phyloP scores from a whole-genome alignment of 2,113 vertebrate genomes.

The Crotalus tigris region DNA sequence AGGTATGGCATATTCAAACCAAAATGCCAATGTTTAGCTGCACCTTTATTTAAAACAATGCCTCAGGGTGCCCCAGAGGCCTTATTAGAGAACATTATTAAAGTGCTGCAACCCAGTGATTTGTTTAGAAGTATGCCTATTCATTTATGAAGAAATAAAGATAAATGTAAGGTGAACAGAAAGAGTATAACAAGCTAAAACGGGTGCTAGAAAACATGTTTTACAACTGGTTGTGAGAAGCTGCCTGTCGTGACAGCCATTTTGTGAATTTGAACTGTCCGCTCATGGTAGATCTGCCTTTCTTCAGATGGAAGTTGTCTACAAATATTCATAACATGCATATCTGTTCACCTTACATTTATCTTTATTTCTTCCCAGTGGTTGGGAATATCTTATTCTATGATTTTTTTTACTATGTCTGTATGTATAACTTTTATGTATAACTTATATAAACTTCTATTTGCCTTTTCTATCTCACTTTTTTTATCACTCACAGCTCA shows the following conservation, averaged over 20 bases:
- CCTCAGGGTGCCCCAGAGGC: neutral
- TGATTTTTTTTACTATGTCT: too few relatives aligned
- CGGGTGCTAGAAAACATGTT: neutral
- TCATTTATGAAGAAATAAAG: neutral
- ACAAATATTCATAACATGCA: neutral
- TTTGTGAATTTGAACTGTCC: neutral
- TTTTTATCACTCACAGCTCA: too few relatives aligned
- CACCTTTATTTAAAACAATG: neutral
- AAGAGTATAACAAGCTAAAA: neutral
- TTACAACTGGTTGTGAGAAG: neutral
- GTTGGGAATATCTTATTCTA: too few relatives aligned
- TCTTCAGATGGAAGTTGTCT: neutral
- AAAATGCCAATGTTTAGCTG: neutral
- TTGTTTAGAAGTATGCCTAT: neutral
- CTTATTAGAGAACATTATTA: neutral
- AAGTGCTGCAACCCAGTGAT: neutral
- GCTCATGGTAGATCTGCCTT: neutral
- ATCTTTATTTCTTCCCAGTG: too few relatives aligned
- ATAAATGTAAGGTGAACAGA: neutral
- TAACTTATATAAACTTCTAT: too few relatives aligned
- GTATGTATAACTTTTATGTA: too few relatives aligned
- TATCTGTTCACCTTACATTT: neutral
- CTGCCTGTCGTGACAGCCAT: neutral
- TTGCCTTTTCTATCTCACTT: too few relatives aligned
- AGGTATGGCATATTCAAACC: neutral